Evolutionary conservation across 2,888 invertebrate genomes (phyloP), one percentile per base, ranked within the genome.

Genomic region (Carcina quercana): DNA sequence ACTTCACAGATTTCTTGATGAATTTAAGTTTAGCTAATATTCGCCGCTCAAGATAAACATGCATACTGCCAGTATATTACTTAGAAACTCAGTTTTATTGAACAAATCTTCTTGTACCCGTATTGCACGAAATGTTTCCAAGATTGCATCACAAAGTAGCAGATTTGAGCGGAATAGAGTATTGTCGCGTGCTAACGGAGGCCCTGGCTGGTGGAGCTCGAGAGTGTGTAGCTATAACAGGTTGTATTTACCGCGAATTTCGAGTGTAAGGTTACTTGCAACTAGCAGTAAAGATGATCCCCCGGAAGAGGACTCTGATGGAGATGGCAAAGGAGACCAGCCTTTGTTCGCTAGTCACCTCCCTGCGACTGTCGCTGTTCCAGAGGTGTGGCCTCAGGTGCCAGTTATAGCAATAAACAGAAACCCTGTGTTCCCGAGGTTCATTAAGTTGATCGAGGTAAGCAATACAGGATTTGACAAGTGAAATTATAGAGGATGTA

Each of bases 341-440:
- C 76, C 78, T n/a, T 44, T 83, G 42, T 82, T 79, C 42, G 78
- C 82, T 36, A 84, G 85, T 31, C 88, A 88, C 44, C 61, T 95
- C 41, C 94, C 96, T 28, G 95, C 96, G 0, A 93, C 96, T 0
- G 93, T 97, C 27, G 93, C 94, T 10, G 94, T 99, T 15, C 98
- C 98, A 1, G 98, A 98, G 68, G 91, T 94, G 6, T 98, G 97
- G 93, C 98, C 99, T 0, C 92, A 94, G 65, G 91, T 99, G 12
- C 99, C 99, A 2, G 91, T 98, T 5, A 92, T 99, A 47, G 96
- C 98, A 0, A 94, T 98, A 43, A 92, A 88, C 56, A 89, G 97
- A 48, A 96, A 97, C 83, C 98, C 98, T 3, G 94, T 99, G 1
- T 99, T 99, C 82, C 99, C 99, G 12, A 89, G 96, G 50, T 99